Percentiles rank a stretch among this genome's conserved stretches.
Conservation (phyloP, 2,113 vertebrate genomes). For the Scatophagus argus region DNA sequence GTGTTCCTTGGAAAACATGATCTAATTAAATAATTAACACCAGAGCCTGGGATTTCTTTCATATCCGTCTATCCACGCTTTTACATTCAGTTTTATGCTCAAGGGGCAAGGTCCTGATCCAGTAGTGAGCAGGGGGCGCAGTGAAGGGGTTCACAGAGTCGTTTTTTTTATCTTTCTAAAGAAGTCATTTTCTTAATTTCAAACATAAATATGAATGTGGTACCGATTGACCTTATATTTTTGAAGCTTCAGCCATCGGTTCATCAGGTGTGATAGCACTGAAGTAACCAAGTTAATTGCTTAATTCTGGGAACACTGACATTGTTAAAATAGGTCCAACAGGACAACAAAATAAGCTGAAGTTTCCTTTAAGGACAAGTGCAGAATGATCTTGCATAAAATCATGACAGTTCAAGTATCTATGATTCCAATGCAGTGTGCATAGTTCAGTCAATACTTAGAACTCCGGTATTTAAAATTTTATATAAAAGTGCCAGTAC, state of each 20-base stretch:
- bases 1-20: constrained; percentile 19
- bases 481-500: neutral
- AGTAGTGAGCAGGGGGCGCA: neutral
- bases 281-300: neutral
- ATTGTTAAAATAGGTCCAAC: neutral
- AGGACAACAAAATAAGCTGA: neutral
- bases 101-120: neutral
- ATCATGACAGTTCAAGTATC: neutral
- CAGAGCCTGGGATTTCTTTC: neutral
- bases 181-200: neutral
- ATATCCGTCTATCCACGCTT: neutral
- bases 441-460: too few species aligned
- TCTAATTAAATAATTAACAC: constrained; percentile 16
- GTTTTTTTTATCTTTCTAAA: neutral
- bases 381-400: neutral
- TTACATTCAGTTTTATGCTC: too few species aligned
- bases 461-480: too few species aligned
- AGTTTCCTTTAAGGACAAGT: neutral
- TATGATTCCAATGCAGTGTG: constrained; percentile 1
- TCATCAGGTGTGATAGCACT: neutral
- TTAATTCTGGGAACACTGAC: neutral
- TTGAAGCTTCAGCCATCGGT: neutral
- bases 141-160: neutral
- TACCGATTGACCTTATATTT: neutral
- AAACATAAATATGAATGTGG: neutral